Evolutionary conservation across 2,888 invertebrate genomes (phyloP), one percentile per base, ranked within the genome.

Genomic region (Diloba caeruleocephala): DNA sequence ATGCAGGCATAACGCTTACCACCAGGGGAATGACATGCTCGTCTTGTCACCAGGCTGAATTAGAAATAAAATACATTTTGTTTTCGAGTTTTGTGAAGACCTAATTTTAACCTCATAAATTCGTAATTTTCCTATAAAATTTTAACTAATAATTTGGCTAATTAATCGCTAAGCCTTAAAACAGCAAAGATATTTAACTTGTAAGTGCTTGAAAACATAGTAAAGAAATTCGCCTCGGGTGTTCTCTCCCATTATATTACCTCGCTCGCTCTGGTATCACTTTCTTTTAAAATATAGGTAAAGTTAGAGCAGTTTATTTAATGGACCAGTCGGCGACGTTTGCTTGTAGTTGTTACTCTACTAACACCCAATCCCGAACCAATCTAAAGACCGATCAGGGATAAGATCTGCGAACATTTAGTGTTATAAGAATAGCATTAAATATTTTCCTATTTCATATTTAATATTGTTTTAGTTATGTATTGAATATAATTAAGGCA

Each of bases 291-390:
- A 86, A 87, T 88, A 88, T 88, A 75, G 81, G 74, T 70, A 61
- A 88, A 89, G 84, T 89, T 87, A 33, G 74, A 71, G 75, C 82
- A 82, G 82, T 84, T 85, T 80, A 83, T 85, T 86, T 84, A 85
- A 84, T 84, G 81, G 81, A 76, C 57, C 78, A 76, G 78, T 84
- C 84, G 79, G 70, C 82, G 78, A 80, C 70, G 81, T 83, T 76
- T 54, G 61, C 64, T 36, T 52, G 46, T 72, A n/a, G n/a, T n/a
- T n/a, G n/a, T n/a, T n/a, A 78, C 71, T 81, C 71, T 56, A 67
- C 79, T 74, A 78, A 76, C 76, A 75, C 74, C 69, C 73, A 66
- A 79, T 81, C 65, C 69, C 51, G 63, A 79, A 81, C 69, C 76
- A 82, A 85, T 87, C 84, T 73, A 53, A 70, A 75, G 74, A 82